Conservation (phyloP, 2,113 vertebrate species). For the Perca flavescens region DNA sequence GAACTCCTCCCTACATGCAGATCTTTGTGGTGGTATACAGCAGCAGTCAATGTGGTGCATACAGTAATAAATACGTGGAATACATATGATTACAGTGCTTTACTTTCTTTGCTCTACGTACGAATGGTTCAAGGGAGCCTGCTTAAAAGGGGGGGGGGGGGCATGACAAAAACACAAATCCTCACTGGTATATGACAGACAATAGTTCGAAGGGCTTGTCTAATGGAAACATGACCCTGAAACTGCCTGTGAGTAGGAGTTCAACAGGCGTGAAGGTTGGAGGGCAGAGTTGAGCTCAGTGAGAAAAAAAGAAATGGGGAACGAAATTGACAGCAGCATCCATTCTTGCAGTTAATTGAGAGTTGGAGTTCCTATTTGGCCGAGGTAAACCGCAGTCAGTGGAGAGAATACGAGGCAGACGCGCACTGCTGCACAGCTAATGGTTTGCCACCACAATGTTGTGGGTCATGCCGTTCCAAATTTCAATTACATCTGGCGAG, state of each 20-base stretch:
- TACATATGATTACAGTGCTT: too few relatives aligned
- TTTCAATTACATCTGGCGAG: conserved; percentile 63
- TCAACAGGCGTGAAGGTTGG: not conserved
- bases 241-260: not conserved
- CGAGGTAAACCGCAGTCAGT: conserved; percentile 1
- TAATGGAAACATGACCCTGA: not conserved
- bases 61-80: too few relatives aligned
- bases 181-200: not conserved
- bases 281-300: not conserved
- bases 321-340: not conserved
- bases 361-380: conserved; percentile 13
- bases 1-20: too few relatives aligned
- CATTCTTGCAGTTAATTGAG: not conserved
- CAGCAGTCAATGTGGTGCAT: too few relatives aligned
- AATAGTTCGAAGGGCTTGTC: not conserved
- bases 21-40: too few relatives aligned
- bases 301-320: not conserved
- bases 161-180: not conserved
- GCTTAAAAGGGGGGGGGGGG: too few relatives aligned
- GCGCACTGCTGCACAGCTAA: conserved; percentile 31
- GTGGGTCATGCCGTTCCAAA: conserved; percentile 43
- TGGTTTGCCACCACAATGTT: conserved; percentile 19
- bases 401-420: conserved; percentile 24
- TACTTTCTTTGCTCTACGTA: too few relatives aligned
- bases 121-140: too few relatives aligned